Percentiles rank a stretch among this genome's conserved stretches.
These are phyloP conservation scores for Scaptomyza pallida DNA, from an alignment of 1,140 invertebrate genomes.

Conservation along the genomic window DNA sequence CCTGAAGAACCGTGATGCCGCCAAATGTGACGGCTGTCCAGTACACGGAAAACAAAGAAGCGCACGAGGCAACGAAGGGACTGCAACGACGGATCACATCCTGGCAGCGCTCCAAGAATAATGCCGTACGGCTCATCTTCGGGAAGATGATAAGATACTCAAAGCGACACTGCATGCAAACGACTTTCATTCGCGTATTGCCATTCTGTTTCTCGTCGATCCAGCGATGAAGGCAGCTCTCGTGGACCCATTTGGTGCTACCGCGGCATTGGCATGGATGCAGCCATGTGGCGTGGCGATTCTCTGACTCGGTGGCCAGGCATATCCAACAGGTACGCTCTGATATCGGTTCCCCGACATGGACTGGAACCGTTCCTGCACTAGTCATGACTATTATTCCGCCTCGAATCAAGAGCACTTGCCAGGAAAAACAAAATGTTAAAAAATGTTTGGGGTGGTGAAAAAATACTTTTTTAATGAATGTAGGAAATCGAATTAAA, in stretches of 20 bases:
- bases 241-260: conserved; percentile 97
- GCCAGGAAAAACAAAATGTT: conserved; percentile 9
- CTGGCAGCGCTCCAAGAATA: conserved; percentile 93
- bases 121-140: conserved; percentile 91
- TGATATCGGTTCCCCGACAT: background rate
- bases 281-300: conserved; percentile 94
- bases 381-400: background rate
- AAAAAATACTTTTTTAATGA: conserved; percentile 2
- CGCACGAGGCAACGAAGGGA: conserved; percentile 95
- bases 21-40: conserved; percentile 99
- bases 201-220: conserved; percentile 98
- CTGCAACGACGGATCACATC: conserved; percentile 93
- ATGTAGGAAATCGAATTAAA: conserved; percentile 1
- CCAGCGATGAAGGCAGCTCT: conserved; percentile 97
- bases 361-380: too few relatives aligned
- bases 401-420: background rate
- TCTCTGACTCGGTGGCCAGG: conserved; percentile 97
- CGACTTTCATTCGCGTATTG: conserved; percentile 91
- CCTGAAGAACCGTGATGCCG: conserved; percentile 97
- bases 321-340: conserved; percentile 96
- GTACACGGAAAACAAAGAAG: conserved; percentile 95
- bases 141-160: conserved; percentile 97
- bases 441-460: background rate
- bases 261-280: conserved; percentile 97
- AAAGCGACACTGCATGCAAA: conserved; percentile 97